Percentiles rank a stretch among this genome's conserved stretches.
Evolutionary conservation across 2,888 invertebrate species (phyloP).

Genomic region (Ochropleura plecta): DNA sequence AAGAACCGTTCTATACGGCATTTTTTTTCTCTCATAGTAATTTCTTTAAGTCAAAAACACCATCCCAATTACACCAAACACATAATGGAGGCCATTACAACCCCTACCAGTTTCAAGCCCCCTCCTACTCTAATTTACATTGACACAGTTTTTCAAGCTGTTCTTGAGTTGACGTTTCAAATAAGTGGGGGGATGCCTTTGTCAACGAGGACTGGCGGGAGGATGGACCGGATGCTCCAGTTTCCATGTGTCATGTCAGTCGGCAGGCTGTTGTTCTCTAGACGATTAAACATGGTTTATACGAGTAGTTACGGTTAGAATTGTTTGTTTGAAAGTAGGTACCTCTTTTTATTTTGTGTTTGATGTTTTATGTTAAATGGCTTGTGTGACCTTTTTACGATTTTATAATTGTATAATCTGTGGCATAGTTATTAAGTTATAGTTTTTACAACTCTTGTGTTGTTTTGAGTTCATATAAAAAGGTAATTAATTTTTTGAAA

Average conservation of each 20-base stretch:
- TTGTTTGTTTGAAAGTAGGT: not conserved
- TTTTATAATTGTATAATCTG: not conserved
- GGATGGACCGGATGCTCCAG: constrained; percentile 54
- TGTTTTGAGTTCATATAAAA: not conserved
- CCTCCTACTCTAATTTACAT: constrained; percentile 50
- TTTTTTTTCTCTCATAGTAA: not conserved
- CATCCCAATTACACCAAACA: not conserved
- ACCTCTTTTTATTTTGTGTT: not conserved
- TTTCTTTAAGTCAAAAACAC: not conserved
- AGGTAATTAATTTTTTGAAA: not conserved
- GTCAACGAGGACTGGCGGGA: constrained; percentile 42
- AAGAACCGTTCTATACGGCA: too few species aligned
- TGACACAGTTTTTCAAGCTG: constrained; percentile 64
- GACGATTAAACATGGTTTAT: constrained; percentile 50
- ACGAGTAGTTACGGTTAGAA: constrained; percentile 22
- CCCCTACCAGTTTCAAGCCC: constrained; percentile 7
- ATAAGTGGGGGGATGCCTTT: constrained; percentile 58
- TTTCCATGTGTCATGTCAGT: constrained; percentile 52
- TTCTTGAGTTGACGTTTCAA: constrained; percentile 56
- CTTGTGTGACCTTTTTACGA: not conserved
- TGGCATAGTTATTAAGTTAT: not conserved
- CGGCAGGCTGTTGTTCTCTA: constrained; percentile 44
- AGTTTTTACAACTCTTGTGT: not conserved
- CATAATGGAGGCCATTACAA: constrained; percentile 6
- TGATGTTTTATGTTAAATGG: not conserved